A percentile compares a stretch with the other conserved stretches of the same genome.
Evolutionary conservation across 2,113 vertebrate genomes (phyloP).

Genomic region (Nothobranchius furzeri): DNA sequence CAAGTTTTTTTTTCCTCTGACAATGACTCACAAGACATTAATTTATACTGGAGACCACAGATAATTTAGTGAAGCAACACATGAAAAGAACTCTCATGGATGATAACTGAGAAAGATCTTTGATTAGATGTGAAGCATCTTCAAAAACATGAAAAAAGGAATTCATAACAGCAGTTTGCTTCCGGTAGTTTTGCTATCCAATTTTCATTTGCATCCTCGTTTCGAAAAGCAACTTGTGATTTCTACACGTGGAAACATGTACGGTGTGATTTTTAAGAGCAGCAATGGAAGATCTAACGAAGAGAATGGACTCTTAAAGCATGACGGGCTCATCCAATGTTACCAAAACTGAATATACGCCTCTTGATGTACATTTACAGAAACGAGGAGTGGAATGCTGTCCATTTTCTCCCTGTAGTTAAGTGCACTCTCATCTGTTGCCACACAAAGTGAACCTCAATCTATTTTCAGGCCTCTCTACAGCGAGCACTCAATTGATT

Average conservation of each 20-base stretch:
- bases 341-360: slow-evolving; percentile 59
- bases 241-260: slow-evolving; percentile 31
- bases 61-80: no score
- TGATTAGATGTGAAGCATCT: no score
- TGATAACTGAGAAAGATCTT: no score
- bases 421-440: slow-evolving; percentile 75
- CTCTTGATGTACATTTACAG: slow-evolving; percentile 66
- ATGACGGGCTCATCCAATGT: slow-evolving; percentile 43
- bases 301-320: slow-evolving; percentile 58
- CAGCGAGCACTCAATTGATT: slow-evolving; percentile 74
- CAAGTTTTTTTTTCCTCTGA: no score
- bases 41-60: no score
- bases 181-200: background rate
- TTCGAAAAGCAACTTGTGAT: slow-evolving; percentile 12
- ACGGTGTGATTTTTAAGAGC: slow-evolving; percentile 15
- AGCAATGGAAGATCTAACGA: background rate
- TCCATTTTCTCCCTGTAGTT: slow-evolving; percentile 63
- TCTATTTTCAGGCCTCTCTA: slow-evolving; percentile 71
- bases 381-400: slow-evolving; percentile 60
- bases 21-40: no score
- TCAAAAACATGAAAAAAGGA: background rate
- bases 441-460: slow-evolving; percentile 60
- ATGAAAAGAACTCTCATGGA: no score
- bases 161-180: background rate
- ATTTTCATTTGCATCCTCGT: background rate